Evolutionary conservation across 2,888 invertebrate species (phyloP).

Genomic region (Neocrepidodera transversa): DNA sequence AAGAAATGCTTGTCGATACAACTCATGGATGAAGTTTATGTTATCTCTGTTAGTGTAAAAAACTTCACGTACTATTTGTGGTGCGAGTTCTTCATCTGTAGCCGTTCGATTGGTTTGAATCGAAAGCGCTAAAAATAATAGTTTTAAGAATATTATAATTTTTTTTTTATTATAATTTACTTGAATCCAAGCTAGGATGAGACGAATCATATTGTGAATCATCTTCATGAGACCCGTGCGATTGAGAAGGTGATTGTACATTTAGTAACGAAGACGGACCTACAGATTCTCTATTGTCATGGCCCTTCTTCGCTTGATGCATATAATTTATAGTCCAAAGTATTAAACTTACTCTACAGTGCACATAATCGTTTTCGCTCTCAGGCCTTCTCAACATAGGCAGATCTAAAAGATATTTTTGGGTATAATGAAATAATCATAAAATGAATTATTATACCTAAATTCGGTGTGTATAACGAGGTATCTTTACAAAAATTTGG

Average conservation of each 20-base stretch:
- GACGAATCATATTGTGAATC: conserved; percentile 64
- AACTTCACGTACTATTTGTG: conserved; percentile 83
- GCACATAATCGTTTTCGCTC: conserved; percentile 70
- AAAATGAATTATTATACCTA: conserved; percentile 63
- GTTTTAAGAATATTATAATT: neutral
- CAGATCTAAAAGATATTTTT: conserved; percentile 67
- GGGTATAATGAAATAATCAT: neutral
- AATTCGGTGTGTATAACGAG: conserved; percentile 82
- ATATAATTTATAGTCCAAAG: conserved; percentile 90
- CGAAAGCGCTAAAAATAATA: conserved; percentile 52
- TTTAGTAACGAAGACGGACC: conserved; percentile 27
- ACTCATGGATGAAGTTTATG: conserved; percentile 93
- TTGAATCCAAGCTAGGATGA: conserved; percentile 69
- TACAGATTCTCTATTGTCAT: conserved; percentile 46
- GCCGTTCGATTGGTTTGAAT: conserved; percentile 55
- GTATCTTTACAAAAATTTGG: conserved; percentile 83
- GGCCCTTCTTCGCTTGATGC: conserved; percentile 74
- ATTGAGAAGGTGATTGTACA: conserved; percentile 29
- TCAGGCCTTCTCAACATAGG: conserved; percentile 77
- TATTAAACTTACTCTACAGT: conserved; percentile 84
- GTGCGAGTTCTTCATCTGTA: conserved; percentile 58
- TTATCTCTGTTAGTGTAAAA: conserved; percentile 88
- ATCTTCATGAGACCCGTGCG: conserved; percentile 62
- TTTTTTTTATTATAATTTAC: conserved; percentile 53
- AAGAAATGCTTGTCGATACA: conserved; percentile 91